Base-by-base conservation (phyloP, 2,113 vertebrate genomes). In the Rana temporaria region DNA sequence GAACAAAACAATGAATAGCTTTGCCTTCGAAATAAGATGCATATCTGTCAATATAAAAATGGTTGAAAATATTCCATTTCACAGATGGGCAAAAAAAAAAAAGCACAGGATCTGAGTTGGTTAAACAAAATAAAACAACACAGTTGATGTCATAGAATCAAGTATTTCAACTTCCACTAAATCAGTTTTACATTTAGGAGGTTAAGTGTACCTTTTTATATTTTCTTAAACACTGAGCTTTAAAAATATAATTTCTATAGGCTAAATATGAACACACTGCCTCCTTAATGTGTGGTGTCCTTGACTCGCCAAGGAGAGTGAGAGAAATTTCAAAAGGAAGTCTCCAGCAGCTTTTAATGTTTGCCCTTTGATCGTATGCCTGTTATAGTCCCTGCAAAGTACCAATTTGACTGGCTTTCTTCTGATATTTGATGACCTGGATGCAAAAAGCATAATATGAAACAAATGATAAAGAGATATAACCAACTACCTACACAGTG, bases 181-280 rank as follows among this genome's bases (percentile, higher is more conserved):
- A 85, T 63, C 32, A 30, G 59, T 64, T 81, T 85, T 85, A 82
- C 85, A 90, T 85, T 87, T 85, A 86, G 79, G 64, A 85, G 67
- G 85, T 85, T 84, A 86, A 85, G 16, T 12, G 68, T 72, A 86
- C 81, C 87, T 86, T 24, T 82, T 24, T 67, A 24, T 86, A 42
- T 65, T 48, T 84, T 89, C 84, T 55, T 48, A 60, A 26, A 81
- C 69, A 56, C 86, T 53, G 0, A 0, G 20, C 26, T 88, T 84
- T 86, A 69, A 80, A 86, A 87, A 78, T 55, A 52, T 71, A 84
- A 84, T 82, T 74, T 63, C 85, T 84, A 85, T 87, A 85, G 86
- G 62, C 56, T 62, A 67, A 85, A 53, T 70, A 85, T 84, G 68
- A 60, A 84, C 17, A 0, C 42, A 48, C 42, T 24, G 48, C 53